A percentile compares a stretch with the other conserved stretches of the same genome.
phyloP scores from a whole-genome alignment of 2,888 invertebrate species.

The Amphipoea oculea region DNA sequence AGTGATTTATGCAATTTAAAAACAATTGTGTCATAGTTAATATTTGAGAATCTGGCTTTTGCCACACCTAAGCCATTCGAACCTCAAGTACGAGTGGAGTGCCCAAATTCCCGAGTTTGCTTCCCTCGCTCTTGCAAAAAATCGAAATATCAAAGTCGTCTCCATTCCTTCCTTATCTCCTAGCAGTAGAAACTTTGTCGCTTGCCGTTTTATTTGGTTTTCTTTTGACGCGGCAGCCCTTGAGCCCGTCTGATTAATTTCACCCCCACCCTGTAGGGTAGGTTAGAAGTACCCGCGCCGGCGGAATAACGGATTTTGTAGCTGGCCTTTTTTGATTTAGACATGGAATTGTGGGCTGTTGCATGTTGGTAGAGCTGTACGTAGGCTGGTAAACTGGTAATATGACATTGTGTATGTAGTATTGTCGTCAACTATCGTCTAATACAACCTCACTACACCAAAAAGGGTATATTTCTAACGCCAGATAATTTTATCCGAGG shows the following conservation, averaged over 20 bases:
- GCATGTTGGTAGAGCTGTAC: background rate
- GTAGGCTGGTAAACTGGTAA: background rate
- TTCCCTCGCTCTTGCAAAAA: too few relatives aligned
- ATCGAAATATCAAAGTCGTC: conserved; percentile 55
- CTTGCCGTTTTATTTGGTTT: conserved; percentile 90
- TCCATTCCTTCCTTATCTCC: conserved; percentile 70
- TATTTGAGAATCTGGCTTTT: too few relatives aligned
- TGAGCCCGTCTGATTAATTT: conserved; percentile 90
- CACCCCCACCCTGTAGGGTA: conserved; percentile 73
- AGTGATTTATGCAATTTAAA: too few relatives aligned
- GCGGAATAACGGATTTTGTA: conserved; percentile 54
- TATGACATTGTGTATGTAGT: background rate
- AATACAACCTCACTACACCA: too few relatives aligned
- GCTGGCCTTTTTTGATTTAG: conserved; percentile 17
- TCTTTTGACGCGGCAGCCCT: conserved; percentile 90
- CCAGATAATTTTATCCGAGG: too few relatives aligned
- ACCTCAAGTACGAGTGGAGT: too few relatives aligned
- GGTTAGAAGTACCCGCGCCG: conserved; percentile 56
- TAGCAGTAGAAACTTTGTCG: conserved; percentile 86
- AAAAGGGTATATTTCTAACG: too few relatives aligned
- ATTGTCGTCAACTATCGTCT: too few relatives aligned
- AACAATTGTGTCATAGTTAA: too few relatives aligned
- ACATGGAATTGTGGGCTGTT: conserved; percentile 9
- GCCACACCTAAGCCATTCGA: too few relatives aligned
- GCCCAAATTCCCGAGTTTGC: too few relatives aligned